Evolutionary conservation across 2,797 vertebrate species (phyloP).

Genomic region (Ctenopoma multispine): DNA sequence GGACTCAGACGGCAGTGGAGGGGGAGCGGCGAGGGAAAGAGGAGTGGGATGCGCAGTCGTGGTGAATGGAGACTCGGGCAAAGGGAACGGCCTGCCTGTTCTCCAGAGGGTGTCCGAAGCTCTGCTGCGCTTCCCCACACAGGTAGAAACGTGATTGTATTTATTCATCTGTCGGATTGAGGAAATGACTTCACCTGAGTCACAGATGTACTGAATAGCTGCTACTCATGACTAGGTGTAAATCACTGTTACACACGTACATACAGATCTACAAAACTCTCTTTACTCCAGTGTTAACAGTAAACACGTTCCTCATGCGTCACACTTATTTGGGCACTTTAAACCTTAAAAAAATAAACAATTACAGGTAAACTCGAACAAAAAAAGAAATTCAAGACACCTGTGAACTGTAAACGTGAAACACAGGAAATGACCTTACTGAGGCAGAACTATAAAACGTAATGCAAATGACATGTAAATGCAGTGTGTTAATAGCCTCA

Average conservation of each 20-base stretch:
- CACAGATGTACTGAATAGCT: not conserved
- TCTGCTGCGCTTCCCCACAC: conserved; percentile 87
- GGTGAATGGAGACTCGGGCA: conserved; percentile 66
- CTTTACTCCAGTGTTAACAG: no score
- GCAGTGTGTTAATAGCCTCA: not conserved
- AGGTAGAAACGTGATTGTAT: conserved; percentile 76
- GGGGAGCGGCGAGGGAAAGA: conserved; percentile 24
- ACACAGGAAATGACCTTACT: not conserved
- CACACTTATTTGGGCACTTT: no score
- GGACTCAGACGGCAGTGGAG: conserved; percentile 62
- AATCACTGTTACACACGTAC: conserved; percentile 7
- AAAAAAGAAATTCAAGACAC: no score
- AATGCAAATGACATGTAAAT: no score
- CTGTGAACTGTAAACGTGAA: not conserved
- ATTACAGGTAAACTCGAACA: not conserved
- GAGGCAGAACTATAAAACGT: not conserved
- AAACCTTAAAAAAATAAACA: not conserved
- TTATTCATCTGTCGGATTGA: not conserved
- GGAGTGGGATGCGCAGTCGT: conserved; percentile 46
- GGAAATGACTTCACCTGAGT: conserved; percentile 31
- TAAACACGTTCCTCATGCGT: not conserved
- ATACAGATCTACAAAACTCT: not conserved
- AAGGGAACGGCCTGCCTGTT: conserved; percentile 73
- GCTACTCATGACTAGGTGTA: not conserved
- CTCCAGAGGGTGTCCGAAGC: conserved; percentile 88